These are phyloP conservation scores for Callaeas wilsoni DNA, from an alignment of 2,113 vertebrate genomes.

Conservation along the genomic window DNA sequence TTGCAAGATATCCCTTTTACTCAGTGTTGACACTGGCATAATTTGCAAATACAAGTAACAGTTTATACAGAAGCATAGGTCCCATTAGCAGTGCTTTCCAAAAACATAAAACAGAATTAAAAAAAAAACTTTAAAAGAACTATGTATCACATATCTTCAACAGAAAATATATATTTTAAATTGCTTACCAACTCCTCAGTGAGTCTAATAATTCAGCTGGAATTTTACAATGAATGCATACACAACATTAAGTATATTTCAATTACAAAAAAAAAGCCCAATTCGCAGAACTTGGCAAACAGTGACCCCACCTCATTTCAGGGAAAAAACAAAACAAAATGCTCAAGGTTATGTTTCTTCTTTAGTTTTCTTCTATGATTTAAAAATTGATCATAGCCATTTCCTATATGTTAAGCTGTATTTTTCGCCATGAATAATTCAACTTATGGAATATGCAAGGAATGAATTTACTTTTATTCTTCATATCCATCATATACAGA, in stretches of 20 bases:
- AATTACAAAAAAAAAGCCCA: not conserved
- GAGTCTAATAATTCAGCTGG: not conserved
- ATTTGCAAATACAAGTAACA: slow-evolving; percentile 1
- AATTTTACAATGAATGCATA: not conserved
- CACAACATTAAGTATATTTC: not conserved
- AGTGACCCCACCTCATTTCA: not conserved
- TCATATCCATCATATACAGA: not conserved
- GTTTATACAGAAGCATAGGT: not conserved
- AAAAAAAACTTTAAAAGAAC: not conserved
- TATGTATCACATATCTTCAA: not conserved
- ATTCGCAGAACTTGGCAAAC: not conserved
- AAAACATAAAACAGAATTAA: not conserved
- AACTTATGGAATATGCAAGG: not conserved
- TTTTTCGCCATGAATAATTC: not conserved
- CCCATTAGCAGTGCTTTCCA: not conserved
- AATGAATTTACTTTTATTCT: not conserved
- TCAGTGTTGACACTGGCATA: not conserved
- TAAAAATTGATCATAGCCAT: not conserved
- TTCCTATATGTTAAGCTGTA: not conserved
- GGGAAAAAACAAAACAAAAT: not conserved
- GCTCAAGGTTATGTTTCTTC: not conserved
- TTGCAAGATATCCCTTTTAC: not conserved
- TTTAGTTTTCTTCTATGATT: not conserved
- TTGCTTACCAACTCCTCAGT: not conserved
- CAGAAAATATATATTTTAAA: not conserved